Percentiles rank a stretch among this genome's conserved stretches.
phyloP scores from a whole-genome alignment of 2,113 vertebrate species.

The Furnarius figulus region DNA sequence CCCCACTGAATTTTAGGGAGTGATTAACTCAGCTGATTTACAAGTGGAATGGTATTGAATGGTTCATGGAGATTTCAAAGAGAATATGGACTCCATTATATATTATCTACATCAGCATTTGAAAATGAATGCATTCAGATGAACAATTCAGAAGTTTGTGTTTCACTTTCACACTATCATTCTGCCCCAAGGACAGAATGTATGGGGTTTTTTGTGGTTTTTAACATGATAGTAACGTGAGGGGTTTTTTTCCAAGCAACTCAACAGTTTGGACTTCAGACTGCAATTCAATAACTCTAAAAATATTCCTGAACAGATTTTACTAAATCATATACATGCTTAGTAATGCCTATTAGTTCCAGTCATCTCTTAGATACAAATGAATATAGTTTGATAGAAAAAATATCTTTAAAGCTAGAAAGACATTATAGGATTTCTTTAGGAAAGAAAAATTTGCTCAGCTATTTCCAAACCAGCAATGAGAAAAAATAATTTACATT shows the following conservation, averaged over 20 bases:
- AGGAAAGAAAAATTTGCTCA: not conserved
- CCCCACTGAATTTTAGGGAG: not conserved
- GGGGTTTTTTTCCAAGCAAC: not conserved
- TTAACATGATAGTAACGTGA: not conserved
- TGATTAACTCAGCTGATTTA: not conserved
- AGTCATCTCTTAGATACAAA: not conserved
- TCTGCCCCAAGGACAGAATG: not conserved
- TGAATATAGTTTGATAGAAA: not conserved
- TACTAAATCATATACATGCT: not conserved
- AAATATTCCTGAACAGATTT: slow-evolving; percentile 1
- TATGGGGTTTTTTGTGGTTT: not conserved
- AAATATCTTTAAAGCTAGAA: not conserved
- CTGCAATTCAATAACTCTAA: not conserved
- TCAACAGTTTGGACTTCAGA: not conserved
- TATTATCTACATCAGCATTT: not conserved
- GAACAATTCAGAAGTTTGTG: not conserved
- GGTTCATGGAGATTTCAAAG: not conserved
- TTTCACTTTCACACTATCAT: not conserved
- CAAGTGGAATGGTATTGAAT: not conserved
- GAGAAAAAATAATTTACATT: not conserved
- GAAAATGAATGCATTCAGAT: not conserved
- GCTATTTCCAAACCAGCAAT: not conserved
- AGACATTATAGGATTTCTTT: not conserved
- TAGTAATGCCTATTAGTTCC: not conserved
- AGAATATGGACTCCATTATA: not conserved